Conservation (phyloP, 1,140 invertebrate species). For the Calliphora vicina region DNA sequence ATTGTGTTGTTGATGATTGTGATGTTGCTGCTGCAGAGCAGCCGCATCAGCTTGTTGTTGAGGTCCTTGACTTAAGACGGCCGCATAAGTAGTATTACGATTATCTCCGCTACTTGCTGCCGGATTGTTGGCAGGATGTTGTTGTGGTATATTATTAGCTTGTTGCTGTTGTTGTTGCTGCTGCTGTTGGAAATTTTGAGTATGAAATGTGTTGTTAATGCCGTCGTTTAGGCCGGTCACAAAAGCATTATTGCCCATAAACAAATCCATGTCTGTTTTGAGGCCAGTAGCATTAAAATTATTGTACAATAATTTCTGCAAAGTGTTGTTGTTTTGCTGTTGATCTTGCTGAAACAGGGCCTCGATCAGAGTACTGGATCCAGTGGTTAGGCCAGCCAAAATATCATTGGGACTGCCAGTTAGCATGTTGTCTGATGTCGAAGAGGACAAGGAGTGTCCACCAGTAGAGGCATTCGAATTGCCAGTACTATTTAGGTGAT, state of each 20-base stretch:
- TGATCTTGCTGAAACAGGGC: constrained; percentile 54
- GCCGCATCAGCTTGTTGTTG: constrained; percentile 43
- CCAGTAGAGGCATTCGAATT: constrained; percentile 15
- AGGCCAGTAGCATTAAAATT: constrained; percentile 50
- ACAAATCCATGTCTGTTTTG: constrained; percentile 53
- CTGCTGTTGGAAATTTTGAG: constrained; percentile 39
- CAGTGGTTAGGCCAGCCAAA: constrained; percentile 45
- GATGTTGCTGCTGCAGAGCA: constrained; percentile 34
- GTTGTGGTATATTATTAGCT: constrained; percentile 47
- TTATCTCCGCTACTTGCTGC: constrained; percentile 25
- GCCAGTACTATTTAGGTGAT: constrained; percentile 40
- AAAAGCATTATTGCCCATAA: constrained; percentile 42
- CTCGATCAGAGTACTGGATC: constrained; percentile 52
- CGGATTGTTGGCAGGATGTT: constrained; percentile 40
- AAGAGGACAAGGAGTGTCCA: constrained; percentile 32
- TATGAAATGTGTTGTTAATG: constrained; percentile 21
- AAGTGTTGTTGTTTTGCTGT: constrained; percentile 43
- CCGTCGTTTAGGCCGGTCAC: neutral
- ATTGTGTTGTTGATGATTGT: constrained; percentile 39
- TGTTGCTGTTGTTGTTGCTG: constrained; percentile 27
- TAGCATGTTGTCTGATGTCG: constrained; percentile 40
- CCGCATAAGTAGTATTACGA: constrained; percentile 63
- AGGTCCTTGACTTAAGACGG: constrained; percentile 63
- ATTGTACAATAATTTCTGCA: constrained; percentile 52
- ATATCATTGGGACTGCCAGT: constrained; percentile 39